Conservation (phyloP, 1,140 invertebrate genomes). For the Aphelinus atriplicis region DNA sequence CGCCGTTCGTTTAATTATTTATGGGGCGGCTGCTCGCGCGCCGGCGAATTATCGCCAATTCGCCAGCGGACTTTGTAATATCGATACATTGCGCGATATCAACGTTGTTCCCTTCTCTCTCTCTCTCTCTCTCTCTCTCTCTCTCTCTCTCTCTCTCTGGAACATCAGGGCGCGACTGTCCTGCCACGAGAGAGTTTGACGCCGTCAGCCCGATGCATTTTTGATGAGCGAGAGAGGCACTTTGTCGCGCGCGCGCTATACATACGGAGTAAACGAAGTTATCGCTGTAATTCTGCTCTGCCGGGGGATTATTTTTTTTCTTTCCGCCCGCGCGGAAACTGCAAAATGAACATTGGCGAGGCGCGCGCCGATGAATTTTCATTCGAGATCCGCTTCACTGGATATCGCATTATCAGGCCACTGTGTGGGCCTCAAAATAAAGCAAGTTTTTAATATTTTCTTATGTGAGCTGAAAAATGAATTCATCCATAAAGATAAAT, state of each 20-base stretch:
- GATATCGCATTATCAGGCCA: not conserved
- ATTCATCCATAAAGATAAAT: no score
- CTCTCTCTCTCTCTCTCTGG: not conserved
- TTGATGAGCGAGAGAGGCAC: not conserved
- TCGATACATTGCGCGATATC: not conserved
- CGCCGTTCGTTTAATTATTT: not conserved
- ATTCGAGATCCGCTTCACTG: no score
- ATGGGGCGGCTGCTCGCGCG: no score
- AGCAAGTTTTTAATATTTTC: conserved; percentile 12
- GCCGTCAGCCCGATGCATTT: conserved; percentile 1
- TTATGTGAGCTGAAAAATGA: no score
- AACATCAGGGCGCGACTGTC: conserved; percentile 1
- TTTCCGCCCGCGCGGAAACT: no score
- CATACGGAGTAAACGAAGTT: no score
- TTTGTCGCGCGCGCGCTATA: not conserved
- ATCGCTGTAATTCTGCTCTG: no score
- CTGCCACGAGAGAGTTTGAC: no score
- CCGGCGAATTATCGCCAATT: no score
- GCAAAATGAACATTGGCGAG: no score
- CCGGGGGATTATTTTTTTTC: no score
- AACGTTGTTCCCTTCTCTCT: not conserved
- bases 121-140: not conserved
- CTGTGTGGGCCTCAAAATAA: not conserved
- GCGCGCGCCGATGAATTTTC: no score
- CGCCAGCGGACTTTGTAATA: not conserved